phyloP scores from a whole-genome alignment of 2,888 invertebrate genomes.

The Muschampia plurimacula region DNA sequence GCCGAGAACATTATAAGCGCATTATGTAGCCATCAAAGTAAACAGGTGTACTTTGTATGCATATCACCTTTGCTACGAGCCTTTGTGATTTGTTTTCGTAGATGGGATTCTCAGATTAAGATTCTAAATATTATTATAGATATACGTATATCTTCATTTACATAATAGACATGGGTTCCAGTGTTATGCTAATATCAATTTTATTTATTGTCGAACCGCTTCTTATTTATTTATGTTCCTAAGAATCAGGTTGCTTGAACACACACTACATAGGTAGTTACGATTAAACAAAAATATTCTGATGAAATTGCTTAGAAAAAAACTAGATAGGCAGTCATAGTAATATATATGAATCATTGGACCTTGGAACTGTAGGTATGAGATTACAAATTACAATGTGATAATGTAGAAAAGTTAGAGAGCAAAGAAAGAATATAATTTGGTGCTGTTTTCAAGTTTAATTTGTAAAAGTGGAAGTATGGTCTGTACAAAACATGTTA shows the following conservation, averaged over 20 bases:
- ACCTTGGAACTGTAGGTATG: too few relatives aligned
- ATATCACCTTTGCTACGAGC: not conserved
- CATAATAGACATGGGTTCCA: conserved; percentile 2
- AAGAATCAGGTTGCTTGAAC: not conserved
- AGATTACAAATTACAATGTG: too few relatives aligned
- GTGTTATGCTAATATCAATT: too few relatives aligned
- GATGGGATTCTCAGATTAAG: conserved; percentile 26
- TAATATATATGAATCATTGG: too few relatives aligned
- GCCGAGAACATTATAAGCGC: conserved; percentile 7
- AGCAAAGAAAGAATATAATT: too few relatives aligned
- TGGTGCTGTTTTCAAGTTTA: too few relatives aligned
- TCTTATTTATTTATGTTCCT: not conserved
- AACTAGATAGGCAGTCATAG: too few relatives aligned
- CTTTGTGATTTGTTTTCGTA: conserved; percentile 24
- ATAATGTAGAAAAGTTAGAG: too few relatives aligned
- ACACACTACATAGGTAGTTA: not conserved
- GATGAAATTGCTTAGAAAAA: too few relatives aligned
- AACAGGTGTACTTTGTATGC: conserved; percentile 26
- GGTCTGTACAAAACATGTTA: too few relatives aligned
- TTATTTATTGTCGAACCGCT: not conserved
- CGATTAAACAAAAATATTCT: too few relatives aligned
- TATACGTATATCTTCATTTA: not conserved
- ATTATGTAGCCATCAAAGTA: conserved; percentile 3
- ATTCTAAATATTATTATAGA: conserved; percentile 12
- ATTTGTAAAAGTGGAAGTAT: too few relatives aligned